These are phyloP conservation scores for Andrena cerasifolii DNA, from an alignment of 1,140 invertebrate genomes.

Conservation along the genomic window DNA sequence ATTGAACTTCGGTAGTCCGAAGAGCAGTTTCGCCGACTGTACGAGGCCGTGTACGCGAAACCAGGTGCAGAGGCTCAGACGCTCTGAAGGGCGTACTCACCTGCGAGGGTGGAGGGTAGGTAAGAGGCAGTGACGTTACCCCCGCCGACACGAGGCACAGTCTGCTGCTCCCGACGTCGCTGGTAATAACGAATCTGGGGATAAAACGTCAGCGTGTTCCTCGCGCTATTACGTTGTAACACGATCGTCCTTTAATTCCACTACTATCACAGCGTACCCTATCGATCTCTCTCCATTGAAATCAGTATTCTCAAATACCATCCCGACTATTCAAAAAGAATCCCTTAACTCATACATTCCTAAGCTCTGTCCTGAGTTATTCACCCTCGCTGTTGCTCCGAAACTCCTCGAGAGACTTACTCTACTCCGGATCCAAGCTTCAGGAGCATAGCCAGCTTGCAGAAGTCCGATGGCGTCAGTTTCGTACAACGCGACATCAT, in stretches of 20 bases:
- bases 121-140: slow-evolving; percentile 21
- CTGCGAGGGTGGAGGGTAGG: slow-evolving; percentile 26
- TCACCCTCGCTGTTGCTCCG: no score
- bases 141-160: slow-evolving; percentile 18
- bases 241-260: slow-evolving; percentile 19
- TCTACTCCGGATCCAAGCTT: no score
- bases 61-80: slow-evolving; percentile 43
- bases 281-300: no score
- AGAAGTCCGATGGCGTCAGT: no score
- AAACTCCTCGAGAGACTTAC: no score
- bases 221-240: not conserved
- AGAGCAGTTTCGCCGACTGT: slow-evolving; percentile 31
- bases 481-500: no score
- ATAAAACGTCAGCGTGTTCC: slow-evolving; percentile 23
- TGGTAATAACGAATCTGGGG: slow-evolving; percentile 34
- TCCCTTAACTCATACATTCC: no score
- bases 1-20: slow-evolving; percentile 33
- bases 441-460: no score
- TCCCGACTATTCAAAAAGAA: no score
- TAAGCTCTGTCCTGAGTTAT: no score
- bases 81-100: slow-evolving; percentile 48
- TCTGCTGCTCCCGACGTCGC: slow-evolving; percentile 22
- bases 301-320: no score
- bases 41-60: not conserved
- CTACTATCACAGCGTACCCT: no score